These are phyloP conservation scores for Eleginops maclovinus DNA, from an alignment of 2,113 vertebrate genomes.

Conservation along the genomic window DNA sequence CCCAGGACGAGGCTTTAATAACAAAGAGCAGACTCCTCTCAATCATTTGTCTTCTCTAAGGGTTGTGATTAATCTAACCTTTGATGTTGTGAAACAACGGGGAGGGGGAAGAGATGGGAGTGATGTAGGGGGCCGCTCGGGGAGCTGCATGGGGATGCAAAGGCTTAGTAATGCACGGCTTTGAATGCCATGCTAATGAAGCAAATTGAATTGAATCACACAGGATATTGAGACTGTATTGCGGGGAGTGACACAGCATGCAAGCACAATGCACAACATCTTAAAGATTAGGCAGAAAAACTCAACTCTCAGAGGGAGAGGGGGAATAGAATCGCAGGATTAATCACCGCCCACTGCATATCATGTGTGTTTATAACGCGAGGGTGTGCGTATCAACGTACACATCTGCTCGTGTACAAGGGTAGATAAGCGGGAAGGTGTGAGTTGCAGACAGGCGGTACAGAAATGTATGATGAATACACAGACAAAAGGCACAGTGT, in stretches of 20 bases:
- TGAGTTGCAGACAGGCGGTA: not conserved
- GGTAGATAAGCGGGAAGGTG: not conserved
- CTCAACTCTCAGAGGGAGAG: constrained; percentile 7
- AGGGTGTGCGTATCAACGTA: not conserved
- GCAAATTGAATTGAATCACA: constrained; percentile 63
- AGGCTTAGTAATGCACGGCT: constrained; percentile 46
- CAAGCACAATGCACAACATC: constrained; percentile 18
- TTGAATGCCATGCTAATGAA: constrained; percentile 68
- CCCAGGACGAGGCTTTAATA: constrained; percentile 49
- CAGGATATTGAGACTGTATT: constrained; percentile 48
- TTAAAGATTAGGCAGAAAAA: constrained; percentile 30
- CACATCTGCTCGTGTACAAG: not conserved
- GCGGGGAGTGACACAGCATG: constrained; percentile 33
- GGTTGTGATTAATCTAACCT: constrained; percentile 70
- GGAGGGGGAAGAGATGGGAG: constrained; percentile 50
- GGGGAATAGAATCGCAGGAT: constrained; percentile 15
- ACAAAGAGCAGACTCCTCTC: constrained; percentile 58
- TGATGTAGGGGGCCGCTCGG: constrained; percentile 26
- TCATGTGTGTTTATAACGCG: constrained; percentile 4
- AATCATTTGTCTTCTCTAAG: constrained; percentile 56
- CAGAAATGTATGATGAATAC: not conserved
- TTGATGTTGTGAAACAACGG: constrained; percentile 68
- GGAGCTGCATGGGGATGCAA: constrained; percentile 50
- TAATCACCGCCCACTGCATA: not conserved
- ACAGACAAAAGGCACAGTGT: not conserved